Conservation (phyloP, 2,113 vertebrate genomes). For the Phrynocephalus versicolor region DNA sequence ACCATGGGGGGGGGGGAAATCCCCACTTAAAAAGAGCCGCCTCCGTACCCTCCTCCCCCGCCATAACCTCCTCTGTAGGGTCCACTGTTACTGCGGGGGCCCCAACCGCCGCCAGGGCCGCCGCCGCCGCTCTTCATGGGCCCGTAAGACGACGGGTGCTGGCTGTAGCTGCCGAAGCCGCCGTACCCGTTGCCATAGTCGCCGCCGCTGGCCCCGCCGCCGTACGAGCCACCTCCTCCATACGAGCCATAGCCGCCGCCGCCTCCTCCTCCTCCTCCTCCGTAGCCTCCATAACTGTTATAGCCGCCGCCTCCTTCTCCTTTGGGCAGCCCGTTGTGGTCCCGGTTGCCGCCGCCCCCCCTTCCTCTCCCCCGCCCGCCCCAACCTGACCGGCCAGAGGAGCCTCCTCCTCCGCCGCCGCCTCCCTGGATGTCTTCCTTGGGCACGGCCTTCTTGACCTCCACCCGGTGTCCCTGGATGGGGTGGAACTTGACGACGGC, state of each 20-base stretch:
- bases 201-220: constrained; percentile 80
- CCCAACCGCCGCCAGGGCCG: constrained; percentile 85
- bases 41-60: constrained; percentile 80
- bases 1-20: constrained; percentile 21
- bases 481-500: constrained; percentile 93
- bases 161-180: constrained; percentile 92
- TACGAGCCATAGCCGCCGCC: constrained; percentile 72
- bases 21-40: constrained; percentile 73
- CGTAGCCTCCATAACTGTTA: constrained; percentile 85
- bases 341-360: constrained; percentile 76
- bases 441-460: constrained; percentile 93
- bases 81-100: constrained; percentile 84
- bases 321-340: constrained; percentile 82
- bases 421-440: constrained; percentile 88
- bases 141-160: constrained; percentile 91
- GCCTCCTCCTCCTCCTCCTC: constrained; percentile 66
- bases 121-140: constrained; percentile 91
- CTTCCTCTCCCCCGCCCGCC: constrained; percentile 78
- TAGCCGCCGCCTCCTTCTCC: constrained; percentile 83
- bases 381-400: constrained; percentile 76
- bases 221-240: constrained; percentile 72
- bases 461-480: constrained; percentile 90
- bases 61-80: constrained; percentile 87
- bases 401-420: constrained; percentile 77
- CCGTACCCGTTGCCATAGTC: constrained; percentile 92